Percentiles rank a stretch among this genome's conserved stretches.
These are phyloP conservation scores for Gonatopus flavifemur DNA, from an alignment of 1,140 invertebrate genomes.

Conservation along the genomic window DNA sequence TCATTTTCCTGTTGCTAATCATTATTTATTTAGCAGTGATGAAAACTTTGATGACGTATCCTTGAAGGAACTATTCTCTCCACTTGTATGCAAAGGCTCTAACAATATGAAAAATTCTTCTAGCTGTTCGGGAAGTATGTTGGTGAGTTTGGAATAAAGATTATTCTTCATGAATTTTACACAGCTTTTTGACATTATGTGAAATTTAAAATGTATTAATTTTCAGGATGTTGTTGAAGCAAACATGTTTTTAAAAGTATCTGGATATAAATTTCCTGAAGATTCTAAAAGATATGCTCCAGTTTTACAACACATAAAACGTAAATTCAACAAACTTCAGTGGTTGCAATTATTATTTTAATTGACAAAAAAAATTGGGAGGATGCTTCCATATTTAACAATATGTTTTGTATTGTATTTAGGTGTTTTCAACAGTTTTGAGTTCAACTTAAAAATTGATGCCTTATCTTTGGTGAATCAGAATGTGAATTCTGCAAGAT, in stretches of 20 bases:
- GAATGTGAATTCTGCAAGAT: conserved; percentile 63
- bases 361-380: no score
- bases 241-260: conserved; percentile 54
- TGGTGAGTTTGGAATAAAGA: conserved; percentile 35
- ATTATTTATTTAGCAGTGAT: conserved; percentile 63
- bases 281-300: conserved; percentile 51
- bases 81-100: conserved; percentile 49
- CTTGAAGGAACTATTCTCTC: conserved; percentile 63
- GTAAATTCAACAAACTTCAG: conserved; percentile 35
- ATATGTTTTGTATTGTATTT: conserved; percentile 29
- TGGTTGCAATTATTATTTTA: no score
- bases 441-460: conserved; percentile 69
- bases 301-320: conserved; percentile 57
- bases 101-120: conserved; percentile 56
- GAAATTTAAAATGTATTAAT: conserved; percentile 35
- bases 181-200: no score
- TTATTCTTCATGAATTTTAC: no score
- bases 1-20: conserved; percentile 61
- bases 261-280: conserved; percentile 44
- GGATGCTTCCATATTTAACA: conserved; percentile 11
- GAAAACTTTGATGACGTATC: conserved; percentile 59
- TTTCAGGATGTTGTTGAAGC: conserved; percentile 50
- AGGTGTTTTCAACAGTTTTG: conserved; percentile 53
- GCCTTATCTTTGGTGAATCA: conserved; percentile 69
- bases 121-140: conserved; percentile 47